These are phyloP conservation scores for Cichladusa arquata DNA, from an alignment of 2,113 vertebrate genomes.

Conservation along the genomic window DNA sequence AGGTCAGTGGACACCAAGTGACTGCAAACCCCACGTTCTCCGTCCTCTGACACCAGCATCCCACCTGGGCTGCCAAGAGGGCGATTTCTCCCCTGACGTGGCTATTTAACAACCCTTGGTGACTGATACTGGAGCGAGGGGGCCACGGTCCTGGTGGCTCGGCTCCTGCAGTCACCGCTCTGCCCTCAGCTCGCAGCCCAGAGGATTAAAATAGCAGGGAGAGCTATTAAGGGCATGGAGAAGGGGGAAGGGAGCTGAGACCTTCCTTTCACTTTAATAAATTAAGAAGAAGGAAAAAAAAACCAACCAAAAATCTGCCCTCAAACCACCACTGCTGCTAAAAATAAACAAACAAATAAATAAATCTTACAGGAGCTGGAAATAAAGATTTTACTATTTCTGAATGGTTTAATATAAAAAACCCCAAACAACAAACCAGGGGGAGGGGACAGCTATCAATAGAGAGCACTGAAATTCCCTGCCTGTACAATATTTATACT, in stretches of 20 bases:
- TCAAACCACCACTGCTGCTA: neutral
- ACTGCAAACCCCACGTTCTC: neutral
- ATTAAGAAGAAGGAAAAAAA: neutral
- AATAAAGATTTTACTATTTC: conserved; percentile 71
- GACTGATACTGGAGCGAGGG: neutral
- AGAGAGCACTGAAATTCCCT: neutral
- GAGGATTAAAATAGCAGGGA: conserved; percentile 75
- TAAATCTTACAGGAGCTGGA: conserved; percentile 45
- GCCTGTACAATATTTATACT: neutral
- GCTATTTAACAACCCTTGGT: conserved; percentile 7
- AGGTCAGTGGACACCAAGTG: conserved; percentile 42
- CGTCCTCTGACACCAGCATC: neutral
- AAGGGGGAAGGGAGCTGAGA: conserved; percentile 71
- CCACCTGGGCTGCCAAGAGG: neutral
- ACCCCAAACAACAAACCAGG: neutral
- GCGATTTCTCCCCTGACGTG: neutral
- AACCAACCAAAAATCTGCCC: neutral
- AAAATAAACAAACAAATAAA: neutral
- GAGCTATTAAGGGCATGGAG: conserved; percentile 64
- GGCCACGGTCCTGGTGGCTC: neutral
- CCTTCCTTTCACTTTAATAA: conserved; percentile 22
- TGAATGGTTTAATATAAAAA: conserved; percentile 7
- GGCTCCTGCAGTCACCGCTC: conserved; percentile 54
- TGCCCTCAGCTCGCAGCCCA: conserved; percentile 65
- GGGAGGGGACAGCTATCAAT: neutral